Evolutionary conservation across 2,888 invertebrate species (phyloP), one percentile per base, ranked within the genome.

Genomic region (Ormia ochracea): DNA sequence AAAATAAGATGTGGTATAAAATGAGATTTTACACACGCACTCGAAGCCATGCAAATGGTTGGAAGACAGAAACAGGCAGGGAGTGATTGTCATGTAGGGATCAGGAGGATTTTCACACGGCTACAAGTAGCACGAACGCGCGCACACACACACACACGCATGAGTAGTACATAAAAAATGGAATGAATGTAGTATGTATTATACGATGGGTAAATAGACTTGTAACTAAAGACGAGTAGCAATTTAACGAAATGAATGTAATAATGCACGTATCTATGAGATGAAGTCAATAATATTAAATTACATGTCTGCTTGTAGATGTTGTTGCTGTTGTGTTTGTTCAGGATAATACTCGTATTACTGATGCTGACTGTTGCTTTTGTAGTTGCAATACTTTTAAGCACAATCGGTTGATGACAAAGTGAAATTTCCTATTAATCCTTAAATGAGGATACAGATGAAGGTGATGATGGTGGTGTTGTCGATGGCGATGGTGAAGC

Each of bases 31-130:
- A 28, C 33, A 63, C 73, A 63, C 36, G 36, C 65, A 48, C 50
- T 43, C n/a, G 7, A 54, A 36, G 28, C 28, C 45, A 9, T 19
- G 61, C 7, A 14, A 66, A 33, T 52, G 19, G 45, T 19, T 19
- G 17, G 50, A 36, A 31, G 48, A 41, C 45, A 63, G 7, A 45
- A 26, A 69, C 54, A 10, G 36, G 54, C 26, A 43, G 17, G 63
- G 54, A 54, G 10, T 14, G n/a, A 33, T 70, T 75, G 75, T 72
- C 72, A 72, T 72, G 76, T 73, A 72, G 68, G 80, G 72, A 80
- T 80, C 80, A 76, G 63, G 61, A 36, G 63, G 76, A 80, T 80
- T 76, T 80, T 80, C 72, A 63, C 80, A 76, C 80, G 68, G 70
- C 58, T 41, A 50, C 56, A 33, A n/a, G 19, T 59, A 43, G 43